Percentiles rank a stretch among this genome's conserved stretches.
Conservation (phyloP, 2,113 vertebrate genomes). For the Oenanthe melanoleuca region DNA sequence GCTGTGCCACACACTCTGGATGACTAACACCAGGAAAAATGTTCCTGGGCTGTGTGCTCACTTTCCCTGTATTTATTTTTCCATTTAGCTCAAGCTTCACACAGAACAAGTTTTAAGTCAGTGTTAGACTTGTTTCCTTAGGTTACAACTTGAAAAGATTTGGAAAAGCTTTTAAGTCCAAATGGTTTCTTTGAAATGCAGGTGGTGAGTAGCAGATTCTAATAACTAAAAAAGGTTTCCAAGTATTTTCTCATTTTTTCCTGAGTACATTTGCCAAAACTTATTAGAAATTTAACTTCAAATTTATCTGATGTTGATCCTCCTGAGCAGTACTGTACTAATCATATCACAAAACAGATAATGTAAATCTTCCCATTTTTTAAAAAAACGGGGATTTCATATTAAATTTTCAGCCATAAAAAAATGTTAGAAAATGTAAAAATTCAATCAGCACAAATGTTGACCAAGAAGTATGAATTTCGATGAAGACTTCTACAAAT, state of each 20-base stretch:
- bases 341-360: background rate
- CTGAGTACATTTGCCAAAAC: background rate
- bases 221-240: background rate
- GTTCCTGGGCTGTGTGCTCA: background rate
- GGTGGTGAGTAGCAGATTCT: background rate
- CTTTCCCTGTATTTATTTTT: background rate
- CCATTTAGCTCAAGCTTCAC: background rate
- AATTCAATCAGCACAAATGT: background rate
- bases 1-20: background rate
- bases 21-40: background rate
- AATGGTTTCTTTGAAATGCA: background rate
- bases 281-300: background rate
- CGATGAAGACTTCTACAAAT: background rate
- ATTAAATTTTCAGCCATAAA: background rate
- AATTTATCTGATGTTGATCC: background rate
- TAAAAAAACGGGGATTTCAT: rapidly evolving
- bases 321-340: background rate
- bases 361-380: background rate
- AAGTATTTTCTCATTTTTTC: background rate
- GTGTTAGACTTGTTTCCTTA: background rate
- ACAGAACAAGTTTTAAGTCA: background rate
- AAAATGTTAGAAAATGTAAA: background rate
- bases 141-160: background rate
- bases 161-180: constrained; percentile 11
- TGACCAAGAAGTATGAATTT: background rate